These are phyloP conservation scores for Toxotes jaculatrix DNA, from an alignment of 2,113 vertebrate species.

Conservation along the genomic window DNA sequence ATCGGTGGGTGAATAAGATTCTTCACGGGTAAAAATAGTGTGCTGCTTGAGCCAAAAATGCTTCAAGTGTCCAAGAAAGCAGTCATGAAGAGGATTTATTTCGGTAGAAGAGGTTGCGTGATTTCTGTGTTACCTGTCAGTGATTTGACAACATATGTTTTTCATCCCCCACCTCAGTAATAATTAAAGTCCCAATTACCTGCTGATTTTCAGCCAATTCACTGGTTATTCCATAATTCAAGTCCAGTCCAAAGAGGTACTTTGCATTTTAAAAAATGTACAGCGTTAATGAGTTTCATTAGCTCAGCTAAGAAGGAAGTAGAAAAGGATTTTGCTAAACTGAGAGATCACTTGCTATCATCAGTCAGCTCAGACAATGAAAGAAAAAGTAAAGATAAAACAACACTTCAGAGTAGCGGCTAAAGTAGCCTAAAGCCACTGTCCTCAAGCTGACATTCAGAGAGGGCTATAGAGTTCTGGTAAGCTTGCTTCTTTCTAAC, in stretches of 20 bases:
- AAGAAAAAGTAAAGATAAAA: neutral
- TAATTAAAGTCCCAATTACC: constrained; percentile 15
- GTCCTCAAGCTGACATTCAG: no score
- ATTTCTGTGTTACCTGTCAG: neutral
- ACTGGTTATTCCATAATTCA: constrained; percentile 17
- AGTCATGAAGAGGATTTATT: neutral
- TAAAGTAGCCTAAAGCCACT: neutral
- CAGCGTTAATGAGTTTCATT: neutral
- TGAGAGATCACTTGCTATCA: no score
- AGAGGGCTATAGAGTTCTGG: neutral
- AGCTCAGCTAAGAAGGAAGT: neutral
- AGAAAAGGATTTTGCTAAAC: no score
- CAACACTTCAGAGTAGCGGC: no score
- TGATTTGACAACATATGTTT: constrained; percentile 11
- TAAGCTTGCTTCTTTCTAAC: neutral
- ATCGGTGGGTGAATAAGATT: constrained; percentile 87
- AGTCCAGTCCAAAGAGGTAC: neutral
- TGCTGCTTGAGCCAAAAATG: constrained; percentile 2
- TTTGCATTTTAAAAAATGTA: neutral
- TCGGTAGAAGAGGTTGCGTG: neutral
- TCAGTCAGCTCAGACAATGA: neutral
- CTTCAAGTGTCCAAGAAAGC: constrained; percentile 11
- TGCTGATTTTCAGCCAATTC: constrained; percentile 11
- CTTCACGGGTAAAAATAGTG: neutral
- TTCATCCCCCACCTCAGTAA: neutral